Evolutionary conservation across 1,140 invertebrate genomes (phyloP).

Genomic region (Phortica variegata): DNA sequence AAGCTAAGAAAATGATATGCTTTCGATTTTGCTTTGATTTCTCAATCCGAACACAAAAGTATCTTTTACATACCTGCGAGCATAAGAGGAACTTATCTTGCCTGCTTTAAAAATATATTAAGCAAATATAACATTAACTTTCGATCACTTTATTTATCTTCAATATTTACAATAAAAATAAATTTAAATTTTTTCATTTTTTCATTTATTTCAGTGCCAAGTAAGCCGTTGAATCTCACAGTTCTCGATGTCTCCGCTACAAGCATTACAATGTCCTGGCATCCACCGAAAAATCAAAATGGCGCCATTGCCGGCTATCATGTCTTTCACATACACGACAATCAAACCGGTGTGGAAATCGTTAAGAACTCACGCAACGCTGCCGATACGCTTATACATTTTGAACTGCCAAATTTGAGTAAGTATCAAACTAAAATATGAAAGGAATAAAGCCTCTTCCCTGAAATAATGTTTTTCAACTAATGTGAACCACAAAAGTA

Average conservation of each 20-base stretch:
- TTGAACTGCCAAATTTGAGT: conserved; percentile 65
- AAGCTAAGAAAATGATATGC: too few species aligned
- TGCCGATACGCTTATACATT: conserved; percentile 58
- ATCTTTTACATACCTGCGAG: too few species aligned
- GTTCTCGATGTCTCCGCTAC: conserved; percentile 72
- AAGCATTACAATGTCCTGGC: conserved; percentile 78
- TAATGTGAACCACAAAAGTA: too few species aligned
- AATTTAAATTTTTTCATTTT: conserved; percentile 28
- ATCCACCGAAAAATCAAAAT: conserved; percentile 71
- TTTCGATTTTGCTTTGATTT: too few species aligned
- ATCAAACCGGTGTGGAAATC: conserved; percentile 66
- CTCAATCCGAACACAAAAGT: too few species aligned
- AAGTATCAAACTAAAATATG: conserved; percentile 57
- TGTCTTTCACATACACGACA: conserved; percentile 70
- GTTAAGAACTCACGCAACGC: conserved; percentile 60
- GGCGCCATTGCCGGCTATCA: conserved; percentile 71
- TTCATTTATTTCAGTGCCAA: conserved; percentile 68
- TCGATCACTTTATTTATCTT: not conserved
- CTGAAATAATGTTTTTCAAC: too few species aligned
- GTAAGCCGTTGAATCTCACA: conserved; percentile 77
- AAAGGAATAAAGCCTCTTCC: too few species aligned
- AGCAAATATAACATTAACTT: conserved; percentile 4
- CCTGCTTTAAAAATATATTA: conserved; percentile 16
- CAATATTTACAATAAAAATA: conserved; percentile 3
- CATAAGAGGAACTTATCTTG: too few species aligned